A percentile compares a stretch with the other conserved stretches of the same genome.
Evolutionary conservation across 1,140 invertebrate genomes (phyloP).

Genomic region (Probaryconus sp.): DNA sequence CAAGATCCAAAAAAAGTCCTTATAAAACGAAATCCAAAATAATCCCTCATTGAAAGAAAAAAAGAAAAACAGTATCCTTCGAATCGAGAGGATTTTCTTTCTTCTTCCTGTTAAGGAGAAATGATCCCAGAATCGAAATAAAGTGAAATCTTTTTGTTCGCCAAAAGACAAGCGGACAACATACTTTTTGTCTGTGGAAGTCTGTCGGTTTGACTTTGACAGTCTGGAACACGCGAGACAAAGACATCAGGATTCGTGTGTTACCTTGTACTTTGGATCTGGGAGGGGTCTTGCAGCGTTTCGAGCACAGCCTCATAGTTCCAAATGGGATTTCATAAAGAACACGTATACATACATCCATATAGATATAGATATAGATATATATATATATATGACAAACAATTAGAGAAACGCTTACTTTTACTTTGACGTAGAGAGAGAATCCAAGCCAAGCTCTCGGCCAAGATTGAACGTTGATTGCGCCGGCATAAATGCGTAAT

Average conservation of each 20-base stretch:
- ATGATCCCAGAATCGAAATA: no score
- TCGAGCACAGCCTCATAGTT: conserved; percentile 19
- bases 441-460: no score
- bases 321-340: conserved; percentile 36
- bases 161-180: no score
- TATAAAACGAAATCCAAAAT: no score
- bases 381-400: no score
- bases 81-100: not conserved
- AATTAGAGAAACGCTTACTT: conserved; percentile 52
- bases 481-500: conserved; percentile 56
- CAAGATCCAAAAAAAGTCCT: no score
- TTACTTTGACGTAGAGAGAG: conserved; percentile 35
- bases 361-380: no score
- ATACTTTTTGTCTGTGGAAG: no score
- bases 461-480: conserved; percentile 42
- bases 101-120: conserved; percentile 1
- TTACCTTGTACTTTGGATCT: conserved; percentile 62
- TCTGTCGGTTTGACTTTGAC: conserved; percentile 22
- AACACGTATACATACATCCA: no score
- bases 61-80: no score
- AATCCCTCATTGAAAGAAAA: no score
- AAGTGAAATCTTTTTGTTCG: no score
- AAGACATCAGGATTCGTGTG: conserved; percentile 55
- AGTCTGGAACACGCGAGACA: conserved; percentile 38
- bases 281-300: conserved; percentile 51